phyloP scores from a whole-genome alignment of 2,797 vertebrate species.

The Siniperca scherzeri region DNA sequence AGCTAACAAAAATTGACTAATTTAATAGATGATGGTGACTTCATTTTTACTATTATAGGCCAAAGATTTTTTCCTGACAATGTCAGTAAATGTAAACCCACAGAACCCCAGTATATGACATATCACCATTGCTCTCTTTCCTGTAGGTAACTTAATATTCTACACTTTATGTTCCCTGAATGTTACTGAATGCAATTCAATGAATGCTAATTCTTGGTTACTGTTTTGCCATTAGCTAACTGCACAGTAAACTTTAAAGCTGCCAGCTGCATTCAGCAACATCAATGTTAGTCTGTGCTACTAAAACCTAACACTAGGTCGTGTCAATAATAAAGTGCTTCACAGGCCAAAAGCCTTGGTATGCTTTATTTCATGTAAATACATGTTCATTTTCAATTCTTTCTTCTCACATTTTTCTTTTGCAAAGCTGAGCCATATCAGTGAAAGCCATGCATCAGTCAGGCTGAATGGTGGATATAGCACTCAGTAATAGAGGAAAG shows the following conservation, averaged over 20 bases:
- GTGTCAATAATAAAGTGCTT: constrained; percentile 79
- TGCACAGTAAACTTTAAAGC: constrained; percentile 57
- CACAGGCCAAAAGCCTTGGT: constrained; percentile 64
- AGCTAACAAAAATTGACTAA: not conserved
- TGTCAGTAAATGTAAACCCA: constrained; percentile 7
- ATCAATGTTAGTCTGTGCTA: constrained; percentile 64
- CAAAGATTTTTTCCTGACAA: not conserved
- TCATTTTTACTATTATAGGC: not conserved
- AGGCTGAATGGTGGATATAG: constrained; percentile 29
- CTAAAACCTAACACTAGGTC: constrained; percentile 51
- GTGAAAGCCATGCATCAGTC: constrained; percentile 45
- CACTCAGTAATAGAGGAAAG: constrained; percentile 30
- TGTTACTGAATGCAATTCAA: constrained; percentile 48
- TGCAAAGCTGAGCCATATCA: constrained; percentile 39
- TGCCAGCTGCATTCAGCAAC: constrained; percentile 66
- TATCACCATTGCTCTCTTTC: not conserved
- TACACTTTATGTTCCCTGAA: constrained; percentile 61
- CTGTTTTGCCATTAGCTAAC: constrained; percentile 29
- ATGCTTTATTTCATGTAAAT: constrained; percentile 59
- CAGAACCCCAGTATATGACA: not conserved
- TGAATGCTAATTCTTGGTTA: constrained; percentile 41
- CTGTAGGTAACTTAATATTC: constrained; percentile 33
- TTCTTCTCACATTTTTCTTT: not conserved
- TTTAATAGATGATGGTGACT: not conserved
- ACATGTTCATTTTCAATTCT: constrained; percentile 35